Conservation (phyloP, 2,113 vertebrate species). For the Nycticryphes semicollaris region DNA sequence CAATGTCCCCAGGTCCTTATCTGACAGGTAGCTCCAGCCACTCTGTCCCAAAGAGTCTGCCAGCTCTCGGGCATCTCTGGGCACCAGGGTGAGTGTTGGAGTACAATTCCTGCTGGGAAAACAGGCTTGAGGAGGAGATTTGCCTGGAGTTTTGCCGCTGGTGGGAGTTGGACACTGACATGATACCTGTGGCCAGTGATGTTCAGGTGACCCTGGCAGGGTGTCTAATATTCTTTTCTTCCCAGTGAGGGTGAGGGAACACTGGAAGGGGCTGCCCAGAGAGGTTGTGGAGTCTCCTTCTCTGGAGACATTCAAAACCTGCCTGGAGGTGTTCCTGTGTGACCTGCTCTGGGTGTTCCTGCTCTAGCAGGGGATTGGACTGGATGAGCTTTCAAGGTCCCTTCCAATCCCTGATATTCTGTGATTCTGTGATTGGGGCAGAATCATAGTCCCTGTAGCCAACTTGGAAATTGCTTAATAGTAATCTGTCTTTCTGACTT, state of each 20-base stretch:
- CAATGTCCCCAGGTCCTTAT: no score
- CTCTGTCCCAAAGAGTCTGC: not conserved
- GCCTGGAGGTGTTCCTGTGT: no score
- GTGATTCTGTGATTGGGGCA: not conserved
- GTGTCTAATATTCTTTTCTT: not conserved
- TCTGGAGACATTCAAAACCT: no score
- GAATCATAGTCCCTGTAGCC: rapidly evolving
- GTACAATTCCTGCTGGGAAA: not conserved
- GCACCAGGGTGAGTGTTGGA: not conserved
- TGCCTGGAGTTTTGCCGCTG: not conserved
- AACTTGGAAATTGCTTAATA: not conserved
- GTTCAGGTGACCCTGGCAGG: not conserved
- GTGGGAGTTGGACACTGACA: rapidly evolving
- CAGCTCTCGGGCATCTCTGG: not conserved
- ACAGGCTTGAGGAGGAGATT: not conserved
- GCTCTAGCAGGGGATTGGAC: no score
- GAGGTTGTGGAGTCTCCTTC: no score
- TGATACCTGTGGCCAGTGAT: not conserved
- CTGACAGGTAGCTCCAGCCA: no score
- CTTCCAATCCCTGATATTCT: no score
- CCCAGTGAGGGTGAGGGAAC: no score
- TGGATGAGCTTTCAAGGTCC: no score
- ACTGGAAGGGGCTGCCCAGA: no score
- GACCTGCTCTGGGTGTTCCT: no score
- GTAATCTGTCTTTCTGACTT: not conserved